A percentile compares a stretch with the other conserved stretches of the same genome.
Conservation (phyloP, 2,797 vertebrate species). For the Schizopygopsis pylzovi region DNA sequence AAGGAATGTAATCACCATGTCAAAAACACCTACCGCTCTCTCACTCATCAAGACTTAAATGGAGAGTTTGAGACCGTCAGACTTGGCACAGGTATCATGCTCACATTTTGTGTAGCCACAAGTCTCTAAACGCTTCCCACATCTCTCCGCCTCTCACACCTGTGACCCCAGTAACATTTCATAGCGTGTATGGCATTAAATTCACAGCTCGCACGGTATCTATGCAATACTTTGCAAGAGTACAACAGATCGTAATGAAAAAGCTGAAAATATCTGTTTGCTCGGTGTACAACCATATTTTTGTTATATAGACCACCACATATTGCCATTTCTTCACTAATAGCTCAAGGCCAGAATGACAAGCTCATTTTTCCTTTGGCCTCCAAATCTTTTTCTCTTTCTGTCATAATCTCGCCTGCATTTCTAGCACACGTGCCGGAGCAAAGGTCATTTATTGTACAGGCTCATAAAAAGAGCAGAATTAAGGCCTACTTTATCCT, state of each 20-base stretch:
- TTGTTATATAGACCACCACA: neutral
- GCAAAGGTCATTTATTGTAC: slow-evolving; percentile 55
- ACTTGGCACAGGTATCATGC: neutral
- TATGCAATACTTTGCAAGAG: neutral
- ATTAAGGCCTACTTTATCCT: slow-evolving; percentile 34
- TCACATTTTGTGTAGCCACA: slow-evolving; percentile 5
- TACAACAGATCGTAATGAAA: neutral
- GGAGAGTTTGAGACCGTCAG: slow-evolving; percentile 15
- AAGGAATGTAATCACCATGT: slow-evolving; percentile 34
- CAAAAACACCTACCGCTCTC: slow-evolving; percentile 8
- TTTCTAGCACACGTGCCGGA: neutral
- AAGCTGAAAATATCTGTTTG: slow-evolving; percentile 1
- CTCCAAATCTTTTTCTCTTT: neutral
- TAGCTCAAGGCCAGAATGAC: slow-evolving; percentile 12
- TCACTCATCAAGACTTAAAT: neutral
- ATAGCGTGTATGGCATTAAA: neutral
- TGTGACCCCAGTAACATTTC: slow-evolving; percentile 12
- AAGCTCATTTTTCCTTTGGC: slow-evolving; percentile 18
- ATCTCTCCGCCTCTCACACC: slow-evolving; percentile 7
- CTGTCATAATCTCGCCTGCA: neutral
- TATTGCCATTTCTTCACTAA: neutral
- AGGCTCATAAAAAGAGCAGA: slow-evolving; percentile 46
- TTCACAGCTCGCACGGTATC: neutral
- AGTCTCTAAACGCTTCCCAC: neutral
- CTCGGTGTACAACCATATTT: neutral